These are phyloP conservation scores for Chironomus riparius DNA, from an alignment of 2,888 invertebrate species.

Conservation along the genomic window DNA sequence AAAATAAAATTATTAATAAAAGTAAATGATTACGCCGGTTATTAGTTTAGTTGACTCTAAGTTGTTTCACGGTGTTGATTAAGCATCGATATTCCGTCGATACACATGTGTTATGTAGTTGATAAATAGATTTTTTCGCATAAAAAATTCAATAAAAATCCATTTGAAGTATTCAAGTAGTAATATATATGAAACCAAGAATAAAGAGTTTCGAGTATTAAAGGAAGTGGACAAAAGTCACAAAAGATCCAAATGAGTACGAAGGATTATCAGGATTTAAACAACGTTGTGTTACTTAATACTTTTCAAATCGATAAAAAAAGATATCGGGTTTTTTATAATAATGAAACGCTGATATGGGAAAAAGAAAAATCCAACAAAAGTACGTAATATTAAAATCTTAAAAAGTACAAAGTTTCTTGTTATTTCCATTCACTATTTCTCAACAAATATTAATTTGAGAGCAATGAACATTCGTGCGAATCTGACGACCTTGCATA, in stretches of 20 bases:
- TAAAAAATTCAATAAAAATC: too few species aligned
- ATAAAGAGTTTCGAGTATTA: too few species aligned
- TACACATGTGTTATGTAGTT: background rate
- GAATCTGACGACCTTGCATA: background rate
- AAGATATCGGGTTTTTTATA: conserved; percentile 53
- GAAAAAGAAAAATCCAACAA: conserved; percentile 49
- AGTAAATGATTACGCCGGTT: background rate
- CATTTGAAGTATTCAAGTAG: too few species aligned
- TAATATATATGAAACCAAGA: too few species aligned
- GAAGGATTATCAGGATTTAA: conserved; percentile 2
- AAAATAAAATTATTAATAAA: background rate
- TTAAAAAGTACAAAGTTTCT: background rate
- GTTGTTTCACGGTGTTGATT: background rate
- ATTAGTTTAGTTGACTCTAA: background rate
- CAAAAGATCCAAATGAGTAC: background rate
- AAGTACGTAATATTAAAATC: conserved; percentile 40
- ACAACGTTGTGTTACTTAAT: conserved; percentile 39
- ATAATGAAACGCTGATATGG: conserved; percentile 54
- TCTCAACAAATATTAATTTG: conserved; percentile 38
- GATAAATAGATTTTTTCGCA: background rate
- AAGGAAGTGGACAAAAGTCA: background rate
- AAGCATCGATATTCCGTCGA: too few species aligned
- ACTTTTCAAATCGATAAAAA: conserved; percentile 54
- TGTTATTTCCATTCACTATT: background rate
- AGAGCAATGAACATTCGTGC: background rate